Evolutionary conservation across 2,888 invertebrate genomes (phyloP).

Genomic region (Heliconius cydno): DNA sequence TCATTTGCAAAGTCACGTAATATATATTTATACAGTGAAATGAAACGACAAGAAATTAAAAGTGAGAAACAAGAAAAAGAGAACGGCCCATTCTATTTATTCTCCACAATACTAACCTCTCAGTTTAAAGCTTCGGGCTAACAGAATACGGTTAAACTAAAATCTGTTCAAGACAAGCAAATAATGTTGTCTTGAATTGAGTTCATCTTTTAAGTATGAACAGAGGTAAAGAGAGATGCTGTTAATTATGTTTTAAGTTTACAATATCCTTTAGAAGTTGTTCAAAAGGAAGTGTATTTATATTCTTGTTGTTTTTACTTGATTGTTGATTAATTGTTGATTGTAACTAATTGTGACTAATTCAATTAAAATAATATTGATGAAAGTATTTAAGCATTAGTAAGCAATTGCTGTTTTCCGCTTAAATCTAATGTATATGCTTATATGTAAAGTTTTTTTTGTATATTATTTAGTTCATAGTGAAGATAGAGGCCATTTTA

Average conservation of each 20-base stretch:
- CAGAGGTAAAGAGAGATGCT: constrained; percentile 12
- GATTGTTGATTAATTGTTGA: not conserved
- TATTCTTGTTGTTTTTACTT: not conserved
- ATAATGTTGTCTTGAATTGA: constrained; percentile 18
- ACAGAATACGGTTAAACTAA: constrained; percentile 24
- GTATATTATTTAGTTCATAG: too few species aligned
- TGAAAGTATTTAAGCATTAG: too few species aligned
- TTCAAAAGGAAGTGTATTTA: not conserved
- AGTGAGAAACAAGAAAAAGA: constrained; percentile 8
- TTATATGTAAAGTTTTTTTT: too few species aligned
- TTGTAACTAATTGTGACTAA: too few species aligned
- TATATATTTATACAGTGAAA: not conserved
- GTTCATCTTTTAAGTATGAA: constrained; percentile 19
- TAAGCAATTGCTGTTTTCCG: too few species aligned
- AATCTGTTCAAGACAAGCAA: constrained; percentile 28
- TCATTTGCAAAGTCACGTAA: not conserved
- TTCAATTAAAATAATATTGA: too few species aligned
- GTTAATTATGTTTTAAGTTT: constrained; percentile 7
- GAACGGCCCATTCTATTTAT: constrained; percentile 12
- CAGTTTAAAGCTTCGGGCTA: constrained; percentile 4
- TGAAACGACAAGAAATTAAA: not conserved
- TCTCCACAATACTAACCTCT: constrained; percentile 1
- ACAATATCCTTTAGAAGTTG: not conserved
- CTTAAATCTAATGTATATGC: too few species aligned
- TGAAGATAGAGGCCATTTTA: too few species aligned